Evolutionary conservation across 2,113 vertebrate species (phyloP).

Genomic region (Rhinopithecus roxellana): DNA sequence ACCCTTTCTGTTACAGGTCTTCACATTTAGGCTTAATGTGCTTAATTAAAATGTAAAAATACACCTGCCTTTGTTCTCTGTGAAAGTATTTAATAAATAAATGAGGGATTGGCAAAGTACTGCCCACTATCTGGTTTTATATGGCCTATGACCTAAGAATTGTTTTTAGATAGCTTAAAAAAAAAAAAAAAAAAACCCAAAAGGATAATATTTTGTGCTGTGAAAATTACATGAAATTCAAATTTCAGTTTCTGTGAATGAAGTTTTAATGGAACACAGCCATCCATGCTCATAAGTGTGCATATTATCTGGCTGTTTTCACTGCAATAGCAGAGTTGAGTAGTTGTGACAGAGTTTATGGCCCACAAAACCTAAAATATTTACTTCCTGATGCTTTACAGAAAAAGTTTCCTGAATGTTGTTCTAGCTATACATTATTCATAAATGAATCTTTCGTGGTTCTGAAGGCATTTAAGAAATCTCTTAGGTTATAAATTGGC

Average conservation of each 20-base stretch:
- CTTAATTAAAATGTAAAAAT: conserved; percentile 29
- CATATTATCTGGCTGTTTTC: neutral
- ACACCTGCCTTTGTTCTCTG: neutral
- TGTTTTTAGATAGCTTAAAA: neutral
- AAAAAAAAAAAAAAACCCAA: neutral
- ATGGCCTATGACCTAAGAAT: neutral
- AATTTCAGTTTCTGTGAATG: neutral
- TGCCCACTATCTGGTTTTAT: neutral
- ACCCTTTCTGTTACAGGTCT: neutral
- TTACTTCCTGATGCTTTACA: neutral
- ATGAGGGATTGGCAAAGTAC: neutral
- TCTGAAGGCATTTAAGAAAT: neutral
- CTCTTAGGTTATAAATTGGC: neutral
- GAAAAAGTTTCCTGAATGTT: neutral
- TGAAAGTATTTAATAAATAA: neutral
- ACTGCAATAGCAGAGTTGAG: neutral
- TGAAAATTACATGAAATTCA: neutral
- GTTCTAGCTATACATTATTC: neutral
- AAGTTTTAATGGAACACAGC: neutral
- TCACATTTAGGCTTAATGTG: conserved; percentile 12
- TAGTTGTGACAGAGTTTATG: neutral
- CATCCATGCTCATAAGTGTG: neutral
- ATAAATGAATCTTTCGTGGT: neutral
- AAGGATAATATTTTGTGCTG: neutral
- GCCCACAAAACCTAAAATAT: neutral